Percentiles rank a stretch among this genome's conserved stretches.
Conservation (phyloP, 1,140 invertebrate species). For the Theocolax elegans region DNA sequence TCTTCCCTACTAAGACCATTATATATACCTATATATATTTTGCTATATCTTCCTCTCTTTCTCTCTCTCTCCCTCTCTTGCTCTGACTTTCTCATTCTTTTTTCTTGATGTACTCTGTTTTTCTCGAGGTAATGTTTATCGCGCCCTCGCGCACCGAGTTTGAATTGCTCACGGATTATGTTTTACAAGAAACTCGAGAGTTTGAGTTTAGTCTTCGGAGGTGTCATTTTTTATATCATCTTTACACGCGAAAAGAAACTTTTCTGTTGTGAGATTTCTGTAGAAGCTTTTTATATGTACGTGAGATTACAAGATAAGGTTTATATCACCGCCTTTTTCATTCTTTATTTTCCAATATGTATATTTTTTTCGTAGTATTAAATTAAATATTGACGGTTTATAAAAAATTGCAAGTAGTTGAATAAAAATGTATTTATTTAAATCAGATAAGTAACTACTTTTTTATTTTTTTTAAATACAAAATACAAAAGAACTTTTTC, state of each 20-base stretch:
- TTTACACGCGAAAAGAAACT: not conserved
- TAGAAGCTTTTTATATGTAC: constrained; percentile 2
- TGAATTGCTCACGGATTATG: constrained; percentile 9
- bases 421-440: too few species aligned
- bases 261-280: not conserved
- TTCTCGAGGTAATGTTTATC: not conserved
- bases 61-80: too few species aligned
- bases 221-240: constrained; percentile 6
- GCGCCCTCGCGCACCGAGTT: not conserved
- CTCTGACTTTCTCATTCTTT: not conserved
- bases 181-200: constrained; percentile 13
- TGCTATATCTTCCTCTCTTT: too few species aligned
- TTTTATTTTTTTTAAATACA: too few species aligned
- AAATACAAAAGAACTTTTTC: too few species aligned
- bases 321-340: too few species aligned
- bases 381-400: too few species aligned
- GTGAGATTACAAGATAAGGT: not conserved
- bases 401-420: too few species aligned
- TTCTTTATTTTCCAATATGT: too few species aligned
- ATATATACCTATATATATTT: not conserved
- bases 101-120: not conserved
- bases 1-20: not conserved
- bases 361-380: too few species aligned
- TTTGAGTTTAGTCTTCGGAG: not conserved
- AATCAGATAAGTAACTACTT: too few species aligned